phyloP scores from a whole-genome alignment of 1,140 invertebrate genomes.

The Coenobita brevimanus region DNA sequence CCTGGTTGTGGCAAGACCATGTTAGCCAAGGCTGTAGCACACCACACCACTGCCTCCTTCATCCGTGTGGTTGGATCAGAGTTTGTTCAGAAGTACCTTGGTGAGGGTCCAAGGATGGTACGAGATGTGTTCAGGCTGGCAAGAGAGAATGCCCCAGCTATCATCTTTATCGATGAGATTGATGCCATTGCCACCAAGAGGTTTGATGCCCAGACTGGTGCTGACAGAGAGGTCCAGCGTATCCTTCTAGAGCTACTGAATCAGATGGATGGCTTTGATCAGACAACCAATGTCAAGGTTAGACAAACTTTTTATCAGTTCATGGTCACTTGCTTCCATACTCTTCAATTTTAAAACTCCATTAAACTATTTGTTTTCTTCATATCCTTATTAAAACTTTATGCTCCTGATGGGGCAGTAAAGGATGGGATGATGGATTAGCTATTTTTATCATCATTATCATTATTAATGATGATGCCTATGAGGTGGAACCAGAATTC shows the following conservation, averaged over 20 bases:
- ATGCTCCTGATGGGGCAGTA: no score
- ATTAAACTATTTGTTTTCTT: no score
- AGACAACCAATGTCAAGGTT: slow-evolving; percentile 99
- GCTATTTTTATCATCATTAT: no score
- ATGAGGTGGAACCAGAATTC: no score
- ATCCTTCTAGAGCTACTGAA: slow-evolving; percentile 98
- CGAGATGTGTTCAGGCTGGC: slow-evolving; percentile 98
- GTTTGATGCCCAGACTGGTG: slow-evolving; percentile 99
- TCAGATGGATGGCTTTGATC: slow-evolving; percentile 99
- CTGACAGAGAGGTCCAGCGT: slow-evolving; percentile 98
- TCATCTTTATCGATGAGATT: slow-evolving; percentile 99
- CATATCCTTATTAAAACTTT: background rate
- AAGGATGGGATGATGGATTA: no score
- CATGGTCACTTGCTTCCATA: no score
- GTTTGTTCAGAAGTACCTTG: slow-evolving; percentile 99
- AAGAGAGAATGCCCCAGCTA: slow-evolving; percentile 99
- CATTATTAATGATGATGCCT: no score
- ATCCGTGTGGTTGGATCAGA: slow-evolving; percentile 99
- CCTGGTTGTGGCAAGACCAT: slow-evolving; percentile 98
- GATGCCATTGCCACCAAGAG: slow-evolving; percentile 99
- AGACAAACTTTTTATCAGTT: slow-evolving; percentile 3
- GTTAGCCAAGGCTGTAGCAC: slow-evolving; percentile 98
- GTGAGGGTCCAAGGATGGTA: slow-evolving; percentile 99
- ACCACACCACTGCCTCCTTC: slow-evolving; percentile 97
- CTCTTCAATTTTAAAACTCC: no score